These are phyloP conservation scores for Daptonema setosum DNA, from an alignment of 2,888 invertebrate genomes.

Conservation along the genomic window DNA sequence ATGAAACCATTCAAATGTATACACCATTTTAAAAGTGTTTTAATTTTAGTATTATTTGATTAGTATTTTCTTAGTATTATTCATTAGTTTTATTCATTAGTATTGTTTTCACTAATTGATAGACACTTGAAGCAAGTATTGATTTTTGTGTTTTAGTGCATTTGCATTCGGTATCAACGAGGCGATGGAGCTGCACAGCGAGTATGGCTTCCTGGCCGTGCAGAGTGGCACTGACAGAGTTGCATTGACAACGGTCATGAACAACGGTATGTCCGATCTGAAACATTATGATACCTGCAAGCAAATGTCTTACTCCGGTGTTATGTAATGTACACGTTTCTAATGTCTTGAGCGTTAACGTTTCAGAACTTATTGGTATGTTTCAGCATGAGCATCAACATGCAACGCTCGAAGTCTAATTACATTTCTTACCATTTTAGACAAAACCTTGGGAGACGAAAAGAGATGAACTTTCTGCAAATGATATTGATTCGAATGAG, in stretches of 20 bases:
- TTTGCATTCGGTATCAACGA: constrained; percentile 26
- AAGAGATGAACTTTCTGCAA: no score
- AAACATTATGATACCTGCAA: not conserved
- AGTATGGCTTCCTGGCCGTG: constrained; percentile 24
- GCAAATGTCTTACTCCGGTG: no score
- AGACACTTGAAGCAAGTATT: not conserved
- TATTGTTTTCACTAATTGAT: not conserved
- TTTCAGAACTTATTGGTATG: no score
- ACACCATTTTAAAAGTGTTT: not conserved
- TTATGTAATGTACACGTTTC: no score
- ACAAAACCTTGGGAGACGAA: no score
- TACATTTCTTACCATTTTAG: no score
- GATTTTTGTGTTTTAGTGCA: constrained; percentile 13
- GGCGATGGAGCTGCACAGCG: constrained; percentile 23
- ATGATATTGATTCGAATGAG: no score
- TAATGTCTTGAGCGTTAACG: no score
- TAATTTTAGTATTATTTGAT: not conserved
- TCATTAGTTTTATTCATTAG: no score
- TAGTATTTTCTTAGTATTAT: not conserved
- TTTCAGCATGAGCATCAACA: no score
- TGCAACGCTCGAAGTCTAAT: no score
- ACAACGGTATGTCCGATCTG: constrained; percentile 16
- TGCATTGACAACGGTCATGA: constrained; percentile 25
- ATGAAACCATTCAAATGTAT: no score
- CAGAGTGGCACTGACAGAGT: constrained; percentile 17